These are phyloP conservation scores for Perodicticus potto DNA, from an alignment of 2,797 vertebrate species.

Conservation along the genomic window DNA sequence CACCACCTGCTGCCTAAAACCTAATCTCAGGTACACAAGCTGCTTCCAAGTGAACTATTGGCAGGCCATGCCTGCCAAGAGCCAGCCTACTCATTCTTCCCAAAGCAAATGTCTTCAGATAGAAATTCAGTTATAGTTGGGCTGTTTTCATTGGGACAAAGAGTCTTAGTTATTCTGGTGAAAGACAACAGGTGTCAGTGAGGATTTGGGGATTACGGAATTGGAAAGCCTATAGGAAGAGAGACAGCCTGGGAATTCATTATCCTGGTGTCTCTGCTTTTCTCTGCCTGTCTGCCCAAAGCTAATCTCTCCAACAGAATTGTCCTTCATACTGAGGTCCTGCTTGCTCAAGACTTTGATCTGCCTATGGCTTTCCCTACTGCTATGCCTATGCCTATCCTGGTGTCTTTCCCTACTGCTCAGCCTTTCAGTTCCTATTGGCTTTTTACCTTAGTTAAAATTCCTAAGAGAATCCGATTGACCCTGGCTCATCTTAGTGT, in stretches of 20 bases:
- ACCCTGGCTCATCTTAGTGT: not conserved
- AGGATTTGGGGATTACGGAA: not conserved
- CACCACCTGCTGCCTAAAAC: constrained; percentile 52
- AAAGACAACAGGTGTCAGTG: not conserved
- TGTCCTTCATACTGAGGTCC: not conserved
- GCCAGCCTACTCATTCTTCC: not conserved
- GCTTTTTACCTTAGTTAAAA: constrained; percentile 39
- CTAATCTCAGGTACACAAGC: not conserved
- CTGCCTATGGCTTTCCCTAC: not conserved
- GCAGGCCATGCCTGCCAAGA: not conserved
- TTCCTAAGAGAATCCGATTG: constrained; percentile 43
- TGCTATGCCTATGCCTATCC: not conserved
- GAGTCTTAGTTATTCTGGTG: not conserved
- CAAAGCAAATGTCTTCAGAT: constrained; percentile 12
- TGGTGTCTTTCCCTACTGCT: not conserved
- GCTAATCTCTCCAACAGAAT: not conserved
- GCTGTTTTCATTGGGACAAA: not conserved
- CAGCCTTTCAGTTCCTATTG: constrained; percentile 17
- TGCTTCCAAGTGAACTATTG: constrained; percentile 1
- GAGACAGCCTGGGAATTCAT: not conserved
- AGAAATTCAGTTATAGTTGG: not conserved
- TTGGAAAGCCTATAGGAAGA: not conserved
- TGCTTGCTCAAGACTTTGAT: not conserved
- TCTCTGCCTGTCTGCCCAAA: not conserved
- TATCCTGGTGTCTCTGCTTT: not conserved